Percentiles rank a stretch among this genome's conserved stretches.
Conservation (phyloP, 2,797 vertebrate species). For the Fringilla coelebs region DNA sequence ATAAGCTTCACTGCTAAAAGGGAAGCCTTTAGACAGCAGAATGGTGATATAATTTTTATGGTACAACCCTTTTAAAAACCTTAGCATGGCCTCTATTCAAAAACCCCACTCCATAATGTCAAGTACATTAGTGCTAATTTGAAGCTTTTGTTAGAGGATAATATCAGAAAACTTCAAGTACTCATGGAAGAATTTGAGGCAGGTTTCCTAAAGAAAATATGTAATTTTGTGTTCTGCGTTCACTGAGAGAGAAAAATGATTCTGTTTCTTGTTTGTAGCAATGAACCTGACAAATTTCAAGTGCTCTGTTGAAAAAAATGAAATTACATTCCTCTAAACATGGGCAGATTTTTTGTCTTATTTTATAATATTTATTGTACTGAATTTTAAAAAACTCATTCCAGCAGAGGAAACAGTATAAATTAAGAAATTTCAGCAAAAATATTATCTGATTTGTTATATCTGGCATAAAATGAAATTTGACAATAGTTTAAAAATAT, state of each 20-base stretch:
- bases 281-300: neutral
- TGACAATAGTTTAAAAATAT: neutral
- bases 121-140: neutral
- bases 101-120: neutral
- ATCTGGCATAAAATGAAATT: neutral
- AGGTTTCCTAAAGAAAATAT: slow-evolving; percentile 5
- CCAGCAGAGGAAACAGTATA: neutral
- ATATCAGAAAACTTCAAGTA: neutral
- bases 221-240: neutral
- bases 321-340: neutral
- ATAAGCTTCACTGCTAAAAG: neutral
- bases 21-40: neutral
- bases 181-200: neutral
- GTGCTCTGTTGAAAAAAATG: neutral
- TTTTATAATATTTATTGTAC: neutral
- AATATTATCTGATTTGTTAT: neutral
- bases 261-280: neutral
- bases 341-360: neutral
- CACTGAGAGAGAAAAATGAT: neutral
- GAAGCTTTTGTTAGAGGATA: neutral
- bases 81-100: neutral
- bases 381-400: neutral
- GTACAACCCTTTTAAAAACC: neutral
- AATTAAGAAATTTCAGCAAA: neutral
- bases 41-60: neutral